A percentile compares a stretch with the other conserved stretches of the same genome.
phyloP scores from a whole-genome alignment of 2,113 vertebrate genomes.

The Setophaga kirtlandii region DNA sequence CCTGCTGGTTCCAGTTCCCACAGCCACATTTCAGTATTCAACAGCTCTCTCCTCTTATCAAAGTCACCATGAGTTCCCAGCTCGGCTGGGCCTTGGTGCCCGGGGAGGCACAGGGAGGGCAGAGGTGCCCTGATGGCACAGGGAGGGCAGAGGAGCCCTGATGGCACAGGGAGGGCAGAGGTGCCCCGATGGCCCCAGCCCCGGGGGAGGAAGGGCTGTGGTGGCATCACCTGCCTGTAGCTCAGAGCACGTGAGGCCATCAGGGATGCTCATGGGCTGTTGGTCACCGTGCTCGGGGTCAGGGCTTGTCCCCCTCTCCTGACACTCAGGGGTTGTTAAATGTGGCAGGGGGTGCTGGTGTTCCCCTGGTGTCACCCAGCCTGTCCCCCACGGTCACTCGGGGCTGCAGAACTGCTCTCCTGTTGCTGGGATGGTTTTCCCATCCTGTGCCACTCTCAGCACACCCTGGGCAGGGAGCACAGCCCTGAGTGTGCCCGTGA shows the following conservation, averaged over 20 bases:
- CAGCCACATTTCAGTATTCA: not conserved
- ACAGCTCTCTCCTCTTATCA: not conserved
- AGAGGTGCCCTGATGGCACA: too few species aligned
- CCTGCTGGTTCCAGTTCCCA: rapidly evolving
- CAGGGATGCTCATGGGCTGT: rapidly evolving
- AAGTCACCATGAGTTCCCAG: rapidly evolving
- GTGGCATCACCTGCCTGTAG: too few species aligned
- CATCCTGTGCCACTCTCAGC: not conserved
- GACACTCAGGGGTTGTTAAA: rapidly evolving
- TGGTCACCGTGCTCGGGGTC: not conserved
- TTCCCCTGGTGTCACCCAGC: not conserved
- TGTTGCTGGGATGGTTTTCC: not conserved
- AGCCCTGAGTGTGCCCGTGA: not conserved
- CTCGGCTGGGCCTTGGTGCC: rapidly evolving
- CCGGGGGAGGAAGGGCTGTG: not conserved
- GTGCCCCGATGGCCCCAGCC: not conserved
- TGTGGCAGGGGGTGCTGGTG: too few species aligned
- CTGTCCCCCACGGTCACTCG: rapidly evolving
- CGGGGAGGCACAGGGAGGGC: too few species aligned
- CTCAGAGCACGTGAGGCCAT: too few species aligned
- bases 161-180: too few species aligned
- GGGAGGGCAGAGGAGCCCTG: too few species aligned
- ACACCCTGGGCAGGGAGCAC: too few species aligned
- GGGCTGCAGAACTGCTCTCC: not conserved
- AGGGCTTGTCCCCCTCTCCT: not conserved